Evolutionary conservation across 2,888 invertebrate genomes (phyloP).

Genomic region (Belgica antarctica): DNA sequence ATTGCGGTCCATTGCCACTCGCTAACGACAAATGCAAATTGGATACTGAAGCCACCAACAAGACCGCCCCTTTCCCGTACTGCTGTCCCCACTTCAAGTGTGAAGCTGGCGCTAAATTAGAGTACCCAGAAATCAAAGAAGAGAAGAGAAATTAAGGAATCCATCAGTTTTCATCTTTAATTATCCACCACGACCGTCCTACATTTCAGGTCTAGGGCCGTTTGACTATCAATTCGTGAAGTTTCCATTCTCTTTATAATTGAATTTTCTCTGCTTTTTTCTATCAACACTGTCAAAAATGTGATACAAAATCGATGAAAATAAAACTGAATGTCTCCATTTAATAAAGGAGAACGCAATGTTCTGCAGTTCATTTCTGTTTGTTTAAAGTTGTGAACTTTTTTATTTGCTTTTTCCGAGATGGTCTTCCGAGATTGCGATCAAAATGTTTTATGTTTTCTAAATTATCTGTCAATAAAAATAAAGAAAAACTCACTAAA

Average conservation of each 20-base stretch:
- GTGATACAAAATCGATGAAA: constrained; percentile 35
- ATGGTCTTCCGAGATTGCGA: neutral
- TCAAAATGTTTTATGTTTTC: neutral
- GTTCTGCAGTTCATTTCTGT: neutral
- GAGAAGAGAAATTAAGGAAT: constrained; percentile 48
- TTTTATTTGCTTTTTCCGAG: neutral
- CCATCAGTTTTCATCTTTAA: neutral
- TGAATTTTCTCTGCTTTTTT: neutral
- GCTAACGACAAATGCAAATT: constrained; percentile 86
- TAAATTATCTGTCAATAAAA: constrained; percentile 17
- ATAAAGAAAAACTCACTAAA: neutral
- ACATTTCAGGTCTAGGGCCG: neutral
- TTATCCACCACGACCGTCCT: constrained; percentile 18
- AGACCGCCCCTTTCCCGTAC: constrained; percentile 80
- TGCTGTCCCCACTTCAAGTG: constrained; percentile 83
- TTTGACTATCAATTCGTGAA: neutral
- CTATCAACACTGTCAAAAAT: constrained; percentile 38
- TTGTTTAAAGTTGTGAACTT: neutral
- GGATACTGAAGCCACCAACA: constrained; percentile 81
- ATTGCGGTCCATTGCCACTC: constrained; percentile 84
- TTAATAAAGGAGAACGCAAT: neutral
- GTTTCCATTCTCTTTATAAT: neutral
- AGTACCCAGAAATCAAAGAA: constrained; percentile 76
- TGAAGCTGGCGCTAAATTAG: constrained; percentile 78
- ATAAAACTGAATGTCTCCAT: constrained; percentile 22